Conservation (phyloP, 1,140 invertebrate species). For the Mactra quadrangularis region DNA sequence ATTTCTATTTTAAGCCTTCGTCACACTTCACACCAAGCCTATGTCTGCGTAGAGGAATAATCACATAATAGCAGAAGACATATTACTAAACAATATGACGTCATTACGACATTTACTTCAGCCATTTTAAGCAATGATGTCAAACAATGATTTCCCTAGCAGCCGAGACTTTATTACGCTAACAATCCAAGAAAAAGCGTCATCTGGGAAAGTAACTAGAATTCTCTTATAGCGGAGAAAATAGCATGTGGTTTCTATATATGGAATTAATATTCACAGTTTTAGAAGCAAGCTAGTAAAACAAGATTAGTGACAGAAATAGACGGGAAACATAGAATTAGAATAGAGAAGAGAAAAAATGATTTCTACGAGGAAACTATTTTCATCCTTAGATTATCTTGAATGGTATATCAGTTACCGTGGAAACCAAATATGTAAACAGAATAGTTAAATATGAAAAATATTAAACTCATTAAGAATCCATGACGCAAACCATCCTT, state of each 20-base stretch:
- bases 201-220: background rate
- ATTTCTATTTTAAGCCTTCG: slow-evolving; percentile 32
- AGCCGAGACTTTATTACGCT: slow-evolving; percentile 19
- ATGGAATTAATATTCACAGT: slow-evolving; percentile 26
- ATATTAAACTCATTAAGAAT: too few species aligned
- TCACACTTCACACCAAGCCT: background rate
- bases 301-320: slow-evolving; percentile 12
- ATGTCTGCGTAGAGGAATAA: slow-evolving; percentile 19
- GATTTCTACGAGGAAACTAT: too few species aligned
- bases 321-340: too few species aligned
- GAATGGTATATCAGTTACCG: too few species aligned
- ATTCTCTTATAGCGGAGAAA: slow-evolving; percentile 7
- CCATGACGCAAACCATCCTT: too few species aligned
- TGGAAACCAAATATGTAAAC: too few species aligned
- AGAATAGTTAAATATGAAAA: too few species aligned
- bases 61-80: slow-evolving; percentile 7
- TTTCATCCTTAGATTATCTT: too few species aligned
- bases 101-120: slow-evolving; percentile 9
- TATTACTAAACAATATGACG: slow-evolving; percentile 18
- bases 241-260: slow-evolving; percentile 38
- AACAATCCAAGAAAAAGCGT: slow-evolving; percentile 21
- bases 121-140: slow-evolving; percentile 36
- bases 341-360: too few species aligned
- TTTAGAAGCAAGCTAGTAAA: slow-evolving; percentile 18
- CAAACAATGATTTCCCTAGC: background rate